Conservation (phyloP, 2,113 vertebrate genomes). For the Lepisosteus osseus region DNA sequence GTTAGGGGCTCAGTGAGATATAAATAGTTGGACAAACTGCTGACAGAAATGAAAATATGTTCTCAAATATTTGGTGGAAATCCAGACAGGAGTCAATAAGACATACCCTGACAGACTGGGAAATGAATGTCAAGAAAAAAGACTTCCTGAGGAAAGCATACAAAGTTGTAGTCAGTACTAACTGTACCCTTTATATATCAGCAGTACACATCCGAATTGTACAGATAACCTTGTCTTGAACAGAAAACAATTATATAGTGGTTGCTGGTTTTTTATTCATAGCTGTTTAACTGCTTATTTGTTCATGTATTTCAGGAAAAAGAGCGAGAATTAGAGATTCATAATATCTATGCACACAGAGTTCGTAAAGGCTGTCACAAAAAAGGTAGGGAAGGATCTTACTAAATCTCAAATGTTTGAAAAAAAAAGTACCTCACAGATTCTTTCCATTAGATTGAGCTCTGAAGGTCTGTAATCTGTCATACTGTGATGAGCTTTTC, state of each 20-base stretch:
- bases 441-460: too few species aligned
- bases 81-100: background rate
- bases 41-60: background rate
- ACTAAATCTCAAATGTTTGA: too few species aligned
- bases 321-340: slow-evolving; percentile 53
- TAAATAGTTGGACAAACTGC: background rate
- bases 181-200: background rate
- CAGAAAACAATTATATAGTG: background rate
- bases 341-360: slow-evolving; percentile 68
- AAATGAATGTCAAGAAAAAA: background rate
- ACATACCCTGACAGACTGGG: background rate
- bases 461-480: too few species aligned
- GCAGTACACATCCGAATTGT: background rate
- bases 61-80: background rate
- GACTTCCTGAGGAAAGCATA: background rate
- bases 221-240: background rate
- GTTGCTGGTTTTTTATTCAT: background rate
- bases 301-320: slow-evolving; percentile 56
- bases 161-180: too few species aligned
- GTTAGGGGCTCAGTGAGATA: too few species aligned
- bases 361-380: slow-evolving; percentile 41
- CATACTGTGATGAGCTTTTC: background rate
- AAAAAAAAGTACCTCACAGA: too few species aligned
- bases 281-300: background rate
- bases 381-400: slow-evolving; percentile 17